Conservation (phyloP, 2,888 invertebrate species). For the Drosophila phalerata region DNA sequence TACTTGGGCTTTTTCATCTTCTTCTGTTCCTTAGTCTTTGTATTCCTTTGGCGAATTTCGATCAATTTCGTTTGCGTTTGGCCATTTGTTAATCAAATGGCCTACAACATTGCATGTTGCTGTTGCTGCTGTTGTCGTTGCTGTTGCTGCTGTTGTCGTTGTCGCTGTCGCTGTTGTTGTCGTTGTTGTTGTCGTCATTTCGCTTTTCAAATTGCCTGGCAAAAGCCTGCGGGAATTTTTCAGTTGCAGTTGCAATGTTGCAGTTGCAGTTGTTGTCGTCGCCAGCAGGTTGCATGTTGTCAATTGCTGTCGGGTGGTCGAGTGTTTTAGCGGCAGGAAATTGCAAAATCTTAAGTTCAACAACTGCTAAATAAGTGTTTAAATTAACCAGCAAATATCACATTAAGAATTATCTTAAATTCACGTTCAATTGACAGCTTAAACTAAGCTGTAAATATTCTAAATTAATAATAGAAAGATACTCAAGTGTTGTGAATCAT, state of each 20-base stretch:
- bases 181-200: constrained; percentile 73
- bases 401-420: neutral
- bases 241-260: constrained; percentile 40
- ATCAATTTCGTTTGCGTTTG: constrained; percentile 80
- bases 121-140: constrained; percentile 18
- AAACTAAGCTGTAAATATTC: constrained; percentile 3
- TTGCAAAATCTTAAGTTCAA: too few species aligned
- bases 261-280: constrained; percentile 25
- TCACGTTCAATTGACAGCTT: constrained; percentile 16
- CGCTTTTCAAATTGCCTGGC: constrained; percentile 79
- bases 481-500: constrained; percentile 6
- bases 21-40: constrained; percentile 21
- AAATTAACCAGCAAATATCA: too few species aligned
- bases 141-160: constrained; percentile 35
- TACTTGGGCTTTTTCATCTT: constrained; percentile 71
- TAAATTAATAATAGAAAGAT: constrained; percentile 10
- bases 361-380: neutral
- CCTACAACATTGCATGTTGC: constrained; percentile 73
- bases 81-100: constrained; percentile 84
- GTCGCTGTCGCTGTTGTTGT: constrained; percentile 21
- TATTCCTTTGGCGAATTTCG: constrained; percentile 75
- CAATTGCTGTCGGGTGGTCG: constrained; percentile 61
- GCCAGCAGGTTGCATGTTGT: constrained; percentile 37
- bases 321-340: constrained; percentile 49
- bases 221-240: constrained; percentile 67